Evolutionary conservation across 2,888 invertebrate genomes (phyloP).

Genomic region (Agrilus biguttatus): DNA sequence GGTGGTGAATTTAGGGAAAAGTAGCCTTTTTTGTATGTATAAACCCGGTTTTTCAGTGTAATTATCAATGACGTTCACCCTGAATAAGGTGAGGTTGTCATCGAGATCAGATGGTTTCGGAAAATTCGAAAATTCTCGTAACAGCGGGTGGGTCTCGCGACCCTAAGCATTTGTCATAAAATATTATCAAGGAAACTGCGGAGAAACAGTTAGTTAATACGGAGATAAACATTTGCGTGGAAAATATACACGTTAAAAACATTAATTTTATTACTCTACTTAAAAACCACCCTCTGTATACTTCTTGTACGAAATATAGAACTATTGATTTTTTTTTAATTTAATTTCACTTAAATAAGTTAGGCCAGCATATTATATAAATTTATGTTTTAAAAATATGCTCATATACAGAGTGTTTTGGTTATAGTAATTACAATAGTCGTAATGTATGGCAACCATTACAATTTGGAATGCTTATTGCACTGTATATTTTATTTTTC

Average conservation of each 20-base stretch:
- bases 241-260: constrained; percentile 33
- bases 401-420: constrained; percentile 34
- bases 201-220: constrained; percentile 30
- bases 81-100: too few species aligned
- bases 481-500: neutral
- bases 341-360: constrained; percentile 33
- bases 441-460: neutral
- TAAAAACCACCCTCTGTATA: constrained; percentile 31
- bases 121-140: constrained; percentile 16
- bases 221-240: constrained; percentile 29
- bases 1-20: too few species aligned
- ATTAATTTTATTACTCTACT: constrained; percentile 28
- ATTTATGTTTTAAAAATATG: constrained; percentile 30
- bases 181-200: constrained; percentile 26
- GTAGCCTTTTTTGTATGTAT: too few species aligned
- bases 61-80: too few species aligned
- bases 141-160: constrained; percentile 29
- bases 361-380: constrained; percentile 33
- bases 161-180: constrained; percentile 30
- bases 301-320: constrained; percentile 33
- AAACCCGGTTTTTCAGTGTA: too few species aligned
- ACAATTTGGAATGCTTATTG: neutral
- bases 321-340: constrained; percentile 17
- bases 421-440: constrained; percentile 1
- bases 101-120: too few species aligned